Conservation (phyloP, 35 echinoderm and acorn worm species). For the Heliocidaris tuberculata region DNA sequence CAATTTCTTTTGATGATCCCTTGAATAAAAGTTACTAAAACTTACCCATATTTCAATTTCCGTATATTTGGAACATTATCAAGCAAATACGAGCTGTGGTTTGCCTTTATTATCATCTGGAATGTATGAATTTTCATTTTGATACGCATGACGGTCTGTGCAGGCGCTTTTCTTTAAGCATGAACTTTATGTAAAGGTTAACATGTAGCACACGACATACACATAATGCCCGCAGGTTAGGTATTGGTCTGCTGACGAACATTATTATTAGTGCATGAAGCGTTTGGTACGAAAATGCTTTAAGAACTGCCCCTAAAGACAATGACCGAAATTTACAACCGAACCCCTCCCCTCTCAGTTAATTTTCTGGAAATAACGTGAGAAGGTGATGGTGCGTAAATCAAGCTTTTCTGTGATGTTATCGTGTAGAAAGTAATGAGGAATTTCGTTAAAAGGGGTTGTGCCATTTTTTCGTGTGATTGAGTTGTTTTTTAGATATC, state of each 20-base stretch:
- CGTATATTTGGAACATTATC: too few species aligned
- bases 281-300: not conserved
- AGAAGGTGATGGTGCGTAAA: not conserved
- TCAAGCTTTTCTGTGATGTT: not conserved
- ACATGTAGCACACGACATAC: not conserved
- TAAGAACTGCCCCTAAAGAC: not conserved
- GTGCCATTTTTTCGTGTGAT: too few species aligned
- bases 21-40: too few species aligned
- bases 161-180: not conserved
- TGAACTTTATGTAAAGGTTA: not conserved
- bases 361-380: not conserved
- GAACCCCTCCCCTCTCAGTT: not conserved
- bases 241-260: not conserved
- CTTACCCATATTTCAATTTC: too few species aligned
- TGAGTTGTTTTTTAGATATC: too few species aligned
- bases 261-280: not conserved
- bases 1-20: too few species aligned
- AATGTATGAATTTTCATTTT: too few species aligned
- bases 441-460: too few species aligned
- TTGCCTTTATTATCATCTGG: too few species aligned
- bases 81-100: too few species aligned
- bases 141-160: too few species aligned
- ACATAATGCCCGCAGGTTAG: not conserved
- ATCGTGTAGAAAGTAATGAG: not conserved
- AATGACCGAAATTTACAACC: not conserved